These are phyloP conservation scores for Microtus richardsoni DNA, from an alignment of 2,113 vertebrate species.

Conservation along the genomic window DNA sequence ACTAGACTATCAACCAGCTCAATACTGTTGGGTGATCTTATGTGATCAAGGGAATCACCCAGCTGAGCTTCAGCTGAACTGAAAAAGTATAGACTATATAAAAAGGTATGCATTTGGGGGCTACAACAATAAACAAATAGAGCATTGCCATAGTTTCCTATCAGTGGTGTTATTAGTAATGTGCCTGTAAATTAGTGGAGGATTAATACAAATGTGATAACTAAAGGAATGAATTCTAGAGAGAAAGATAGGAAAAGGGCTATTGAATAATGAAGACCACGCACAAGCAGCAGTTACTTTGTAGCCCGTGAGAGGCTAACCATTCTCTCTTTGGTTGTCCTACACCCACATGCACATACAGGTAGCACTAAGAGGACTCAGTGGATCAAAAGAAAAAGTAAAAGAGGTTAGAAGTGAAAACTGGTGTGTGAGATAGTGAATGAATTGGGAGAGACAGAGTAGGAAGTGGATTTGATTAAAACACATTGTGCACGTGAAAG, in stretches of 20 bases:
- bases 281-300: background rate
- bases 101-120: background rate
- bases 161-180: background rate
- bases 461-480: background rate
- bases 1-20: background rate
- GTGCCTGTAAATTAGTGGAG: background rate
- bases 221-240: background rate
- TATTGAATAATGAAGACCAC: constrained; percentile 3
- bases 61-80: background rate
- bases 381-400: background rate
- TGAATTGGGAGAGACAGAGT: background rate
- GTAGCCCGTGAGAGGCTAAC: background rate
- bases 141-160: background rate
- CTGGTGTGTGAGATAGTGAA: background rate
- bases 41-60: background rate
- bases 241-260: background rate
- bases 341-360: background rate
- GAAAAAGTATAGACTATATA: background rate
- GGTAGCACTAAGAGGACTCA: background rate
- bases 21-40: background rate
- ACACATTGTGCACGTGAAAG: too few relatives aligned
- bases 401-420: background rate
- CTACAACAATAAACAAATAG: background rate
- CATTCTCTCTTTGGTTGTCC: background rate
- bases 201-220: background rate